A percentile compares a stretch with the other conserved stretches of the same genome.
Conservation (phyloP, 2,113 vertebrate genomes). For the Mirounga angustirostris region DNA sequence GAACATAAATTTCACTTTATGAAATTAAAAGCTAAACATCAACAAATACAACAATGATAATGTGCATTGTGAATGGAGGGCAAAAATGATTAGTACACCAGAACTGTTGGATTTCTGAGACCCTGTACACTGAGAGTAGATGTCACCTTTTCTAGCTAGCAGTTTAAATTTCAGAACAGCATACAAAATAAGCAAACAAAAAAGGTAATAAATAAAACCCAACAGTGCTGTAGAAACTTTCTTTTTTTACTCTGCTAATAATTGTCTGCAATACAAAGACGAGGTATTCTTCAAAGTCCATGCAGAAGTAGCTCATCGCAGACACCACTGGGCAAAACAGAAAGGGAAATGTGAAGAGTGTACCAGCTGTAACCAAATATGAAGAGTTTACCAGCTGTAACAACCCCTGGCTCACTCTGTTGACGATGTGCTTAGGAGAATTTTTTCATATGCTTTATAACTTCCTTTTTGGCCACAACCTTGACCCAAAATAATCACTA, state of each 20-base stretch:
- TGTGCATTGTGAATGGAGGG: not conserved
- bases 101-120: not conserved
- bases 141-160: not conserved
- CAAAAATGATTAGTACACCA: not conserved
- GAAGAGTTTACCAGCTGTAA: not conserved
- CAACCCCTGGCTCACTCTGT: not conserved
- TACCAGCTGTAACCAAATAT: not conserved
- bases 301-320: not conserved
- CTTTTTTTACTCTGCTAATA: not conserved
- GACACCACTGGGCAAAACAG: not conserved
- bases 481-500: not conserved
- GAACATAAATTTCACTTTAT: not conserved
- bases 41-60: not conserved
- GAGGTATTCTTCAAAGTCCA: not conserved
- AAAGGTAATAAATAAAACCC: not conserved
- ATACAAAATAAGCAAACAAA: not conserved
- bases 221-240: not conserved
- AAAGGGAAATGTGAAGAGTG: not conserved
- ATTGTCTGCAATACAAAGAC: not conserved
- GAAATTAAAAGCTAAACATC: not conserved
- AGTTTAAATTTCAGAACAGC: not conserved
- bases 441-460: not conserved
- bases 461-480: not conserved
- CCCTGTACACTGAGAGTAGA: not conserved
- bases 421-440: not conserved